Evolutionary conservation across 1,140 invertebrate genomes (phyloP).

Genomic region (Cydia fagiglandana): DNA sequence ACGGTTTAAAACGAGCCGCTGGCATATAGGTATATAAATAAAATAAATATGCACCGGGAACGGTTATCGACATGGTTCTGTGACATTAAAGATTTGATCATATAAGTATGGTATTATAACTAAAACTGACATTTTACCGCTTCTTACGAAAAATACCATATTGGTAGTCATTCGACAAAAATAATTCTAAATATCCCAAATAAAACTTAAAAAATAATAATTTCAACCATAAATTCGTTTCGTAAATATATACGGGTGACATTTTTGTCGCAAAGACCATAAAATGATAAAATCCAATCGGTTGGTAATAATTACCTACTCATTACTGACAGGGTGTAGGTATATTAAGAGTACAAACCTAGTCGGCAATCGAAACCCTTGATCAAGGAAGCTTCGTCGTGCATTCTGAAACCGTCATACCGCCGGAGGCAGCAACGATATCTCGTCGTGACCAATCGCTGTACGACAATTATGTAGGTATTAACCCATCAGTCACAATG

Average conservation of each 20-base stretch:
- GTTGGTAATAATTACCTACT: not conserved
- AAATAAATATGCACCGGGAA: not conserved
- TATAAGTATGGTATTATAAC: too few relatives aligned
- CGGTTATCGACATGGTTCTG: not conserved
- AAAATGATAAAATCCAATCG: not conserved
- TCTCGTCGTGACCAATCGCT: slow-evolving; percentile 60
- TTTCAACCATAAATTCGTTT: not conserved
- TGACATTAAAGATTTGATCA: not conserved
- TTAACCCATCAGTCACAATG: slow-evolving; percentile 70
- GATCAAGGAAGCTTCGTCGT: slow-evolving; percentile 25
- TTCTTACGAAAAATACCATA: too few relatives aligned
- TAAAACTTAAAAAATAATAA: not conserved
- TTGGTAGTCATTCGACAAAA: too few relatives aligned
- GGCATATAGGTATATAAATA: too few relatives aligned
- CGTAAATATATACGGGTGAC: not conserved
- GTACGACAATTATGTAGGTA: slow-evolving; percentile 63
- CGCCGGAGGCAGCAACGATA: slow-evolving; percentile 43
- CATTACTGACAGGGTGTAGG: not conserved
- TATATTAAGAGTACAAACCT: not conserved
- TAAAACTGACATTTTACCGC: too few relatives aligned
- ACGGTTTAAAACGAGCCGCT: not conserved
- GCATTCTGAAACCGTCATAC: slow-evolving; percentile 18
- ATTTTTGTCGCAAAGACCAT: not conserved
- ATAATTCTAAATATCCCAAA: too few relatives aligned
- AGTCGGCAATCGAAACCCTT: not conserved